These are phyloP conservation scores for Ostrea edulis DNA, from an alignment of 1,140 invertebrate species.

Conservation along the genomic window DNA sequence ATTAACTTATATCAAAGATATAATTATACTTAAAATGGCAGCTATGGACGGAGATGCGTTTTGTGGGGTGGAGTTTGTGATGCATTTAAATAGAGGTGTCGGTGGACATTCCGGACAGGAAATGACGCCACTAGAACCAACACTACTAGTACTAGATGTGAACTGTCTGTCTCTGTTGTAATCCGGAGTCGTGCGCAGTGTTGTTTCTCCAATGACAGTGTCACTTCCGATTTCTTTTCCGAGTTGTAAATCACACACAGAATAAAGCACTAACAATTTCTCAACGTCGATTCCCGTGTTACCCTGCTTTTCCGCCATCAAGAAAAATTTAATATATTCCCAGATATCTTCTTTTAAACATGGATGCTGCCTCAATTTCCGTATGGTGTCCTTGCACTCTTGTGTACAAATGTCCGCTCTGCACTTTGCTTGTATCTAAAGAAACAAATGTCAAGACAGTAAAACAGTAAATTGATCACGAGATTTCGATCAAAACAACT, in stretches of 20 bases:
- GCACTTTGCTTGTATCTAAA: constrained; percentile 27
- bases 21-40: background rate
- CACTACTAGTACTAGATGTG: background rate
- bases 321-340: constrained; percentile 40
- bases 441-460: background rate
- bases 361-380: constrained; percentile 5
- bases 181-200: background rate
- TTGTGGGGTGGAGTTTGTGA: background rate
- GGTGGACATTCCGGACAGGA: background rate
- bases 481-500: no score
- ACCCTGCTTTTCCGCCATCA: constrained; percentile 3
- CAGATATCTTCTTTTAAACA: constrained; percentile 30
- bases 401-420: constrained; percentile 30
- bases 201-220: background rate
- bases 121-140: background rate
- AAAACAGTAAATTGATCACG: no score
- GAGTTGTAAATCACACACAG: constrained; percentile 27
- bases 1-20: background rate
- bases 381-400: constrained; percentile 6
- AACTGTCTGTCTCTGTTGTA: background rate
- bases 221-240: constrained; percentile 3
- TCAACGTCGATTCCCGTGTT: background rate
- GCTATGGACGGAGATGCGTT: background rate
- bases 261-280: background rate
- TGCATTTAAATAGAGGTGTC: background rate